A percentile compares a stretch with the other conserved stretches of the same genome.
Evolutionary conservation across 2,888 invertebrate genomes (phyloP).

Genomic region (Sinelater perroti): DNA sequence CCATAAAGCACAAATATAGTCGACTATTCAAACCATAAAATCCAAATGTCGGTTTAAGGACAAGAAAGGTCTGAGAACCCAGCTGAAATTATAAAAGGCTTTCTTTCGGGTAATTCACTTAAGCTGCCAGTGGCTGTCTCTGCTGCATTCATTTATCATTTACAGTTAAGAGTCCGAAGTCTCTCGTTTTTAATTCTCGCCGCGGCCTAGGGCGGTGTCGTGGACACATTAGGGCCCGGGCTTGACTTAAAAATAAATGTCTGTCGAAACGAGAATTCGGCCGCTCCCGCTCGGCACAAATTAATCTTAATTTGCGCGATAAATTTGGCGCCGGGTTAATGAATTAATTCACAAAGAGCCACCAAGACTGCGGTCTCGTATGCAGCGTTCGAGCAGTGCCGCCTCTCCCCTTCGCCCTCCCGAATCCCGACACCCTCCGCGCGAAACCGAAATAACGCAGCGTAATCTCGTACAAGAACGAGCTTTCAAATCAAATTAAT

Average conservation of each 20-base stretch:
- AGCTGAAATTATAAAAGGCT: too few relatives aligned
- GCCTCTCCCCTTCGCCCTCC: too few relatives aligned
- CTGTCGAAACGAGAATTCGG: constrained; percentile 21
- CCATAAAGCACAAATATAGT: too few relatives aligned
- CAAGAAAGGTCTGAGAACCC: too few relatives aligned
- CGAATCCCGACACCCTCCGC: too few relatives aligned
- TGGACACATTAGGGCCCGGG: not conserved
- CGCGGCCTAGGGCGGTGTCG: not conserved
- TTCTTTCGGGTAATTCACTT: too few relatives aligned
- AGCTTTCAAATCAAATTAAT: constrained; percentile 53
- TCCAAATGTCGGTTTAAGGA: too few relatives aligned
- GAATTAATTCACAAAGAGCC: constrained; percentile 28
- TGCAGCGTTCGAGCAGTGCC: constrained; percentile 20
- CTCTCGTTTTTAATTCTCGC: not conserved
- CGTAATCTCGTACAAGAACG: constrained; percentile 38
- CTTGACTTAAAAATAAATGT: constrained; percentile 23
- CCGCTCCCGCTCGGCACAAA: constrained; percentile 20
- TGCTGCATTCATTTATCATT: too few relatives aligned
- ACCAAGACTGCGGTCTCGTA: constrained; percentile 23
- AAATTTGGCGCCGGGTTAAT: constrained; percentile 26
- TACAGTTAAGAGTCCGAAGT: too few relatives aligned
- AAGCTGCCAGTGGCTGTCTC: too few relatives aligned
- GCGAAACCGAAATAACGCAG: constrained; percentile 38
- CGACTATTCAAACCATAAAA: too few relatives aligned
- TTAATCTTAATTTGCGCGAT: constrained; percentile 28